A percentile compares a stretch with the other conserved stretches of the same genome.
phyloP scores from a whole-genome alignment of 2,888 invertebrate species.

The Patella caerulea region DNA sequence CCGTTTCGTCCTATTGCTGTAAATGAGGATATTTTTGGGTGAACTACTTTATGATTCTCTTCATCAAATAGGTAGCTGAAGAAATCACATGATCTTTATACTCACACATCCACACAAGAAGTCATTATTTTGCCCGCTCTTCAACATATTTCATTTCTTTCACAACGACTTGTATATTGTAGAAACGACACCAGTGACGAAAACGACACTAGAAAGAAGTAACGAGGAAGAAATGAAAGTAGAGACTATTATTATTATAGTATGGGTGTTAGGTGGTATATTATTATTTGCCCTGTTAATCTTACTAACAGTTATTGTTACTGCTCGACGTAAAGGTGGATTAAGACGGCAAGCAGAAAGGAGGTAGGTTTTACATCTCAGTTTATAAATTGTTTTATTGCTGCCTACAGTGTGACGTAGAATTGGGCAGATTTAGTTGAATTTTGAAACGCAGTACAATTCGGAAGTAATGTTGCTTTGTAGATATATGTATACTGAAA shows the following conservation, averaged over 20 bases:
- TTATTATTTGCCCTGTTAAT: slow-evolving; percentile 44
- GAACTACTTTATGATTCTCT: no score
- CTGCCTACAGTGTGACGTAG: no score
- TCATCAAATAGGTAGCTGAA: no score
- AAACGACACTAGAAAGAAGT: no score
- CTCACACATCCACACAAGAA: slow-evolving; percentile 13
- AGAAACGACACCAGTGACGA: no score
- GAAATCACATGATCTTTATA: background rate
- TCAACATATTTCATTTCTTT: background rate
- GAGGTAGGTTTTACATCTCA: background rate
- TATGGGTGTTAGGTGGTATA: slow-evolving; percentile 50
- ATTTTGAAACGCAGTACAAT: no score
- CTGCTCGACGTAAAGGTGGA: slow-evolving; percentile 24
- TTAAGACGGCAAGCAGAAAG: background rate
- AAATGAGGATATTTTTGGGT: no score
- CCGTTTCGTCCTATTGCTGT: no score
- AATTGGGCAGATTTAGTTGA: no score
- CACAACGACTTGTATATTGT: no score
- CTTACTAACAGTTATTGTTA: slow-evolving; percentile 46
- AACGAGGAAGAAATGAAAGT: slow-evolving; percentile 28
- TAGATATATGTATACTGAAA: no score
- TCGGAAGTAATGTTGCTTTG: no score
- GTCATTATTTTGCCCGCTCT: background rate
- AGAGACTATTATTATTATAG: slow-evolving; percentile 46
- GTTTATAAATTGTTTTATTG: background rate